phyloP scores from a whole-genome alignment of 2,797 vertebrate species.

The Mareca penelope region DNA sequence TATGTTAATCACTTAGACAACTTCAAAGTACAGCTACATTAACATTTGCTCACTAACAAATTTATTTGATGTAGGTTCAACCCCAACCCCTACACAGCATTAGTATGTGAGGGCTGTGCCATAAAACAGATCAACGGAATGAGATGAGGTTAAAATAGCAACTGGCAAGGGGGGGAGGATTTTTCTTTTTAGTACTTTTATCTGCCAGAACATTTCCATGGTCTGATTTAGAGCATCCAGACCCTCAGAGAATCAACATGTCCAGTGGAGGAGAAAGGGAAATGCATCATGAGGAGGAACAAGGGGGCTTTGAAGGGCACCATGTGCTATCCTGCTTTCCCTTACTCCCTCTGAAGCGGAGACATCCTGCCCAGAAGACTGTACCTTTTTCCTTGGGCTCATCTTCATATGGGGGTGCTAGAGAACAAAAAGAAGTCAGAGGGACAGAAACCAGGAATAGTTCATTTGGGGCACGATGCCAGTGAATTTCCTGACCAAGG shows the following conservation, averaged over 20 bases:
- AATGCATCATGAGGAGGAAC: not conserved
- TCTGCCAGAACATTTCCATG: not conserved
- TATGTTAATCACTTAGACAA: not conserved
- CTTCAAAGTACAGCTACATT: not conserved
- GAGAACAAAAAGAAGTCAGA: not conserved
- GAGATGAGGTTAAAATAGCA: not conserved
- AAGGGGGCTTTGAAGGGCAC: fast-evolving
- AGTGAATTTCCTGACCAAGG: not conserved
- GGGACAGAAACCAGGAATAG: not conserved
- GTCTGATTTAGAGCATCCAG: not conserved
- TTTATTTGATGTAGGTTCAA: not conserved
- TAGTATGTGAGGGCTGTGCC: not conserved
- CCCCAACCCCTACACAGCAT: not conserved
- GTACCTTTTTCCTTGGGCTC: not conserved
- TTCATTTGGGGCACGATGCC: not conserved
- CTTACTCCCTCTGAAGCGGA: not conserved
- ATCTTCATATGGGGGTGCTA: not conserved
- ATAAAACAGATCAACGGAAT: not conserved
- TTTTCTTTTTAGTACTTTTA: not conserved
- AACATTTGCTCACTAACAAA: not conserved
- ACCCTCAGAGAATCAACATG: not conserved
- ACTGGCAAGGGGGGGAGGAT: not conserved
- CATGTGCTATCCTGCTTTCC: not conserved
- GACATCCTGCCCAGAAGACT: not conserved
- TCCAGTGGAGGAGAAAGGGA: not conserved